Base-by-base conservation (phyloP, 2,113 vertebrate genomes). In the Halcyon senegalensis region DNA sequence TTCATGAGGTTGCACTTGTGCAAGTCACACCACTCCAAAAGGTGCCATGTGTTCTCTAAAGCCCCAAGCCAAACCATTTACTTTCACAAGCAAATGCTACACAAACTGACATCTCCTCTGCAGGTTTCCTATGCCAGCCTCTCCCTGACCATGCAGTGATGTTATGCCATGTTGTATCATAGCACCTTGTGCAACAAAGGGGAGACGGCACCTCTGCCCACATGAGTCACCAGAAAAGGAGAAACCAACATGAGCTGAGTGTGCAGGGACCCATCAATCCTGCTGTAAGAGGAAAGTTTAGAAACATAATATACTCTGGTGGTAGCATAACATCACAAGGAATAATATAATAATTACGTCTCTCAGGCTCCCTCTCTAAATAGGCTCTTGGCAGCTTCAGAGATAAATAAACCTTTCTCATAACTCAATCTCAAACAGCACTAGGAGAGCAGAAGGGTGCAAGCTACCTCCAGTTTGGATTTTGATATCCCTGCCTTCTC, bases 321-420 rank as follows among this genome's bases (percentile, higher is more conserved):
- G 60, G 33, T n/a, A 77, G 70, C 8, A 5, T 72, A 93, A 63
- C 19, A 13, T 59, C 64, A 70, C 82, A 24, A 88, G 70, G 76
- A 86, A 77, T 84, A 90, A 88, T 60, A 74, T 74, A 92, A 89
- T 76, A 87, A 92, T 76, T 68, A 90, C 89, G 53, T 83, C 93
- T 89, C 87, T 60, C 88, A 56, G 63, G 66, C 11, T 95, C 79
- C 28, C 28, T 91, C 63, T 90, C 63, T 83, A 78, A 86, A 92
- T 59, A 93, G 41, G 60, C 73, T 96, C 79, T 92, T 95, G 90
- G 82, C 60, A 93, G 68, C 75, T 79, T 90, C 53, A 37, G 63
- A 94, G 81, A 84, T 39, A 89, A 74, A 94, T 92, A 94, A 93
- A 95, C 74, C 44, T 73, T 93, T 63, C 75, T 84, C 85, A 72